These are phyloP conservation scores for Bellardia pandia DNA, from an alignment of 2,888 invertebrate species.

Conservation along the genomic window DNA sequence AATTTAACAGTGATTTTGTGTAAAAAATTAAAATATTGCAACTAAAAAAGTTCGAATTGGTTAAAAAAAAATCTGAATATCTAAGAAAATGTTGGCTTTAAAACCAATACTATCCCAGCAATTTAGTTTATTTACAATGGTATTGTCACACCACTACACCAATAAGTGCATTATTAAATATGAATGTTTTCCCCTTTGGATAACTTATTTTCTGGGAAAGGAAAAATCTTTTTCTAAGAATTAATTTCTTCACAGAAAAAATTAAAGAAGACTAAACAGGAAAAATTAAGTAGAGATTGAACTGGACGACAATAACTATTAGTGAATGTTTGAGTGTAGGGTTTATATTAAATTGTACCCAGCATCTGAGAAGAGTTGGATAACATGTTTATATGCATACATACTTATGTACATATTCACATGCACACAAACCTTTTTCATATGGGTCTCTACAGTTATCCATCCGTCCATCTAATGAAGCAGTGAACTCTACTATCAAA, in stretches of 20 bases:
- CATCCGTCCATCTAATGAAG: conserved; percentile 58
- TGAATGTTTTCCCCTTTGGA: background rate
- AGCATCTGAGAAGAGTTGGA: conserved; percentile 64
- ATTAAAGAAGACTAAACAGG: background rate
- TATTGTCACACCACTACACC: conserved; percentile 41
- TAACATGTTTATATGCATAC: conserved; percentile 39
- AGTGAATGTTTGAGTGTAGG: background rate
- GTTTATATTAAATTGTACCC: conserved; percentile 13
- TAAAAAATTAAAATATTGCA: background rate
- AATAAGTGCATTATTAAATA: background rate
- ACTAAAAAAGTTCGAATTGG: background rate
- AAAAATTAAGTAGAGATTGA: background rate
- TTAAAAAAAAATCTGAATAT: background rate
- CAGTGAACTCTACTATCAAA: conserved; percentile 66
- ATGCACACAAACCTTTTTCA: conserved; percentile 25
- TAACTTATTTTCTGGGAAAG: background rate
- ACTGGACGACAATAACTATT: background rate
- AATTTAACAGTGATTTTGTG: conserved; percentile 15
- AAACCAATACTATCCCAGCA: conserved; percentile 14
- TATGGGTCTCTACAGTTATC: conserved; percentile 58
- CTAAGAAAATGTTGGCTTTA: conserved; percentile 23
- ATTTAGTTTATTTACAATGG: background rate
- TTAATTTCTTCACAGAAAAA: background rate
- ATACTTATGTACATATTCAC: background rate
- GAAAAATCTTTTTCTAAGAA: background rate